A percentile compares a stretch with the other conserved stretches of the same genome.
Evolutionary conservation across 2,888 invertebrate species (phyloP).

Genomic region (Zaprionus lineosus): DNA sequence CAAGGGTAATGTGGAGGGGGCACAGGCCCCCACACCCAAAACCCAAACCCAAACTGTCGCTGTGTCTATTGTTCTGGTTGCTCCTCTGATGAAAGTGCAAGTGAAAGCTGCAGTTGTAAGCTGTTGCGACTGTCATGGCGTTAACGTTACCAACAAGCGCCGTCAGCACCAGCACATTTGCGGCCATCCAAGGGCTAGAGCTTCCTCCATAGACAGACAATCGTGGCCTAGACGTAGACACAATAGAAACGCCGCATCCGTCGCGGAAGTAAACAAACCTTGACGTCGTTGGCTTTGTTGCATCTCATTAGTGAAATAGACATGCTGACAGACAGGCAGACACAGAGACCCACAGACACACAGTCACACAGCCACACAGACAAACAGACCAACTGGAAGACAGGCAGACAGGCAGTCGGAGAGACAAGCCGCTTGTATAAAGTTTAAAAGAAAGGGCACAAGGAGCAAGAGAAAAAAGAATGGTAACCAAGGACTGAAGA

Average conservation of each 20-base stretch:
- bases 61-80: constrained; percentile 36
- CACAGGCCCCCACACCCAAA: no score
- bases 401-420: constrained; percentile 5
- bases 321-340: constrained; percentile 26
- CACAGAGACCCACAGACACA: constrained; percentile 1
- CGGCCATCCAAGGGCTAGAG: constrained; percentile 2
- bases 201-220: constrained; percentile 17
- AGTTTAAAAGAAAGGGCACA: constrained; percentile 1
- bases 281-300: constrained; percentile 58
- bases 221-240: constrained; percentile 51
- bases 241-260: constrained; percentile 58
- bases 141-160: constrained; percentile 28
- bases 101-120: constrained; percentile 50
- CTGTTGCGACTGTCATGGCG: constrained; percentile 58
- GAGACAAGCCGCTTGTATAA: no score
- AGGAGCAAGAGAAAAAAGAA: neutral
- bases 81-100: constrained; percentile 56
- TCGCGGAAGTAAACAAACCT: constrained; percentile 75
- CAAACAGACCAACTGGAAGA: constrained; percentile 1
- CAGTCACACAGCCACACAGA: no score
- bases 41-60: no score
- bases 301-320: constrained; percentile 64
- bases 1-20: constrained; percentile 31
- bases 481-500: constrained; percentile 1
- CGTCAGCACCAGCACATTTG: constrained; percentile 3